Evolutionary conservation across 2,113 vertebrate genomes (phyloP).

Genomic region (Oreocharis arfaki): DNA sequence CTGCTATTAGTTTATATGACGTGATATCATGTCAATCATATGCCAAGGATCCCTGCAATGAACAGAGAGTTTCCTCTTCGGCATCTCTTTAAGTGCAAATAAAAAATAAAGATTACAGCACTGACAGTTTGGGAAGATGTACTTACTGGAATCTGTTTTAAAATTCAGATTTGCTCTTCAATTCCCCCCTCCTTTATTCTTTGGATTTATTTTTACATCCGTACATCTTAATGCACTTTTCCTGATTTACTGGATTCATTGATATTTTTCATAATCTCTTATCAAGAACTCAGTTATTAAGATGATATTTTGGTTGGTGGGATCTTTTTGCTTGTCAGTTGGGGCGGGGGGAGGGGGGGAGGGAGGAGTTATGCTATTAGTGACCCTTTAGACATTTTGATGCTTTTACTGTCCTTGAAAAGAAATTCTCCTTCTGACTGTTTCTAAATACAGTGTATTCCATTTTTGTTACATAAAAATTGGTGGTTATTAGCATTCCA

Average conservation of each 20-base stretch:
- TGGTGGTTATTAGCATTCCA: background rate
- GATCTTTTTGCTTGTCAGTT: background rate
- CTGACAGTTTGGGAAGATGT: background rate
- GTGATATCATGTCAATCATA: background rate
- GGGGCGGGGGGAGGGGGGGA: accelerated
- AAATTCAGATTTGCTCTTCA: background rate
- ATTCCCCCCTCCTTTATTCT: background rate
- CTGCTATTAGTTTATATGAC: background rate
- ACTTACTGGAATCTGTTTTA: background rate
- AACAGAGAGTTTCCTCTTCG: background rate
- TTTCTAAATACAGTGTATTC: background rate
- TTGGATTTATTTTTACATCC: background rate
- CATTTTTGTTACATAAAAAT: background rate
- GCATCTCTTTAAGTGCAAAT: background rate
- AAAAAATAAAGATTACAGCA: background rate
- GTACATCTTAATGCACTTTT: background rate
- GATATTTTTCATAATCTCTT: background rate
- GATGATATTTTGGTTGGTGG: background rate
- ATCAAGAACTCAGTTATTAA: background rate
- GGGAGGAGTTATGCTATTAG: background rate
- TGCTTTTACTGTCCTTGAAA: background rate
- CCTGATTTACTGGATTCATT: background rate
- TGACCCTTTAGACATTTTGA: background rate
- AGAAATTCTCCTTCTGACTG: background rate
- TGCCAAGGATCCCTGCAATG: background rate